Conservation (phyloP, 2,888 invertebrate species). For the Drosophila cognata region DNA sequence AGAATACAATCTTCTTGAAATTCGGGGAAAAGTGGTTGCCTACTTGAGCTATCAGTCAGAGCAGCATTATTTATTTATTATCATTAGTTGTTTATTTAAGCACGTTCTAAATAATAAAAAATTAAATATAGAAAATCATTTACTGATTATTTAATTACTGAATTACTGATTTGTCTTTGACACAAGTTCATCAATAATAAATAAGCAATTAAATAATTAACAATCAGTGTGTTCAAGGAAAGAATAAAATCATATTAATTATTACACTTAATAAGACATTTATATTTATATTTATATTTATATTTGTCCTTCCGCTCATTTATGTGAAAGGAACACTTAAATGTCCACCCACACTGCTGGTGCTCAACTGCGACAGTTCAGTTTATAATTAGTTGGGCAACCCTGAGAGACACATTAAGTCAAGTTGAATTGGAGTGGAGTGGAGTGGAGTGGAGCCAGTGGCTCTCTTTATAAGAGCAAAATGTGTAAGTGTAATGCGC, state of each 20-base stretch:
- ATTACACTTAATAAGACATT: background rate
- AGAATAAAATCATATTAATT: background rate
- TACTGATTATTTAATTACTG: background rate
- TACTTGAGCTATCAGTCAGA: background rate
- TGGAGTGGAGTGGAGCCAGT: background rate
- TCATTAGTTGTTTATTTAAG: too few relatives aligned
- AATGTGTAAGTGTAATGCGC: constrained; percentile 36
- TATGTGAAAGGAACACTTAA: background rate
- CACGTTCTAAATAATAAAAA: background rate
- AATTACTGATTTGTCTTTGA: background rate
- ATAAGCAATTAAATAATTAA: background rate
- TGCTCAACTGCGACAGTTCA: background rate
- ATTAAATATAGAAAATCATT: background rate
- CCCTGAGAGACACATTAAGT: constrained; percentile 9
- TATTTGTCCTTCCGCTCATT: background rate
- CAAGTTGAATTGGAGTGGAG: constrained; percentile 12
- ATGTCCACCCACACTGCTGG: background rate
- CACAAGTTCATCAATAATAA: background rate
- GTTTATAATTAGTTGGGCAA: constrained; percentile 24
- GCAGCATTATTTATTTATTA: background rate
- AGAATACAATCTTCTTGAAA: background rate
- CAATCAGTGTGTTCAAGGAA: background rate
- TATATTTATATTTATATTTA: background rate
- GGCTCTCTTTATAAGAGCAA: constrained; percentile 1
- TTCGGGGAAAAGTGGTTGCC: background rate